Conservation (phyloP, 2,797 vertebrate species). For the Orientallactaga sibirica region DNA sequence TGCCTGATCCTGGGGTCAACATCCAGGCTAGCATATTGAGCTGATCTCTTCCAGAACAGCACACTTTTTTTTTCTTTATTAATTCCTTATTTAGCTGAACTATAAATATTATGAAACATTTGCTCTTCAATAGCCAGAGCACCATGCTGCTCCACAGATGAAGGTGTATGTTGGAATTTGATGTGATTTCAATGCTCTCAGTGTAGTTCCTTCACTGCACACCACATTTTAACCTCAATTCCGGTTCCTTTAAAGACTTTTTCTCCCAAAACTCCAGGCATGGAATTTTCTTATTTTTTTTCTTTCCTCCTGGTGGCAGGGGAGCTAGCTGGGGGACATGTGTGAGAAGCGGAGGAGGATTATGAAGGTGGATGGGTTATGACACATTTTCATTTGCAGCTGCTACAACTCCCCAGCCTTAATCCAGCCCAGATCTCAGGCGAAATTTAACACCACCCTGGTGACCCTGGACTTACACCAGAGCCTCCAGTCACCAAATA, state of each 20-base stretch:
- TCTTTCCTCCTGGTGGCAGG: not conserved
- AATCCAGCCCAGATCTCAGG: slow-evolving; percentile 72
- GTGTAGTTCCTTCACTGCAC: slow-evolving; percentile 19
- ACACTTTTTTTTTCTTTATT: slow-evolving; percentile 68
- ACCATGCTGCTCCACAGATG: slow-evolving; percentile 72
- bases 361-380: slow-evolving; percentile 34
- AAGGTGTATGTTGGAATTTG: slow-evolving; percentile 76
- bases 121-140: slow-evolving; percentile 74
- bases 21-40: slow-evolving; percentile 31
- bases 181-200: slow-evolving; percentile 44
- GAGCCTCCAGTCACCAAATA: slow-evolving; percentile 76
- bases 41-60: slow-evolving; percentile 59
- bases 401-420: slow-evolving; percentile 52
- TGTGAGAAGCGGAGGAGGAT: slow-evolving; percentile 60
- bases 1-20: not conserved
- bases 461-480: slow-evolving; percentile 78
- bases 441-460: slow-evolving; percentile 72
- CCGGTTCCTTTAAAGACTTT: slow-evolving; percentile 58
- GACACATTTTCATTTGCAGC: slow-evolving; percentile 78
- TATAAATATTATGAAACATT: slow-evolving; percentile 78
- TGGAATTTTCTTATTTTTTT: slow-evolving; percentile 69
- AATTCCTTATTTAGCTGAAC: slow-evolving; percentile 78
- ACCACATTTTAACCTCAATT: slow-evolving; percentile 54
- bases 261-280: slow-evolving; percentile 31
- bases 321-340: slow-evolving; percentile 33